phyloP scores from a whole-genome alignment of 1,140 invertebrate species.

The Hormaphis cornu region DNA sequence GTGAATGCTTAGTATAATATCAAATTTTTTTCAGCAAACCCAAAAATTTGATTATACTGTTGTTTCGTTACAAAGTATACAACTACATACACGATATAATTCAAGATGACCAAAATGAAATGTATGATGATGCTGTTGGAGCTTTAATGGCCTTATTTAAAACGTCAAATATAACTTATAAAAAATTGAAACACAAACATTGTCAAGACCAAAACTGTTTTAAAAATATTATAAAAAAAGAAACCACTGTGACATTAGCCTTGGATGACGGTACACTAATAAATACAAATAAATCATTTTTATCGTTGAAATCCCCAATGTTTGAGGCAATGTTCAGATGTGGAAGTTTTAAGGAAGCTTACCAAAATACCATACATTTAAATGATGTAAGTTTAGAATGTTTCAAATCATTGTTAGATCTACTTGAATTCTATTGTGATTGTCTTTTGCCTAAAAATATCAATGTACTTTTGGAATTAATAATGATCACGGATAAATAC shows the following conservation, averaged over 20 bases:
- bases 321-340: constrained; percentile 54
- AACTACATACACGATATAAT: constrained; percentile 28
- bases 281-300: constrained; percentile 49
- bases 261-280: constrained; percentile 55
- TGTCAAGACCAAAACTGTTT: constrained; percentile 27
- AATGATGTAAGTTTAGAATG: constrained; percentile 36
- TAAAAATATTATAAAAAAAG: constrained; percentile 37
- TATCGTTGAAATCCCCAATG: constrained; percentile 53
- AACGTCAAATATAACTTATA: neutral
- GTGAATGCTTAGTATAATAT: neutral
- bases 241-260: constrained; percentile 48
- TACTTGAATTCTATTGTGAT: constrained; percentile 36
- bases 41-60: constrained; percentile 25
- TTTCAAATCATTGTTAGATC: constrained; percentile 30
- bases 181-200: neutral
- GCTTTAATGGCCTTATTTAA: constrained; percentile 34
- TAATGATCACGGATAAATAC: constrained; percentile 55
- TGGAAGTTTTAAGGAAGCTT: constrained; percentile 56
- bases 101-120: constrained; percentile 24
- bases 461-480: constrained; percentile 53
- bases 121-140: constrained; percentile 29
- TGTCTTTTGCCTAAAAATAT: constrained; percentile 44
- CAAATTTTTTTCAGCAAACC: constrained; percentile 33
- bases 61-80: constrained; percentile 31
- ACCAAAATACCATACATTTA: constrained; percentile 43